phyloP scores from a whole-genome alignment of 2,113 vertebrate species.

The Cricetomys ansorgei region DNA sequence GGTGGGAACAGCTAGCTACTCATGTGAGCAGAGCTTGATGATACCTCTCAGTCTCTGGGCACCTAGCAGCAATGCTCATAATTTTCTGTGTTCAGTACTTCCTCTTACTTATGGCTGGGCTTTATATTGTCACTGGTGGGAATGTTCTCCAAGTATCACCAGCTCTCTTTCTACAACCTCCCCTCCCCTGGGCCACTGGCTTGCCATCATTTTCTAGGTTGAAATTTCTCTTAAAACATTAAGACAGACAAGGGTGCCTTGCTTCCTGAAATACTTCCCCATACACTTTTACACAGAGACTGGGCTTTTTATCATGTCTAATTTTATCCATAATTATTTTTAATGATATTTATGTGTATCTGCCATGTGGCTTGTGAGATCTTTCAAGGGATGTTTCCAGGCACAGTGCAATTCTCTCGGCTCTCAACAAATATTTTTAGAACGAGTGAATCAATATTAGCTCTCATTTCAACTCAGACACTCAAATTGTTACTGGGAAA shows the following conservation, averaged over 20 bases:
- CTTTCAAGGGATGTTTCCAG: constrained; percentile 27
- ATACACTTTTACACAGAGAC: background rate
- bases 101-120: background rate
- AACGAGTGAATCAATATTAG: constrained; percentile 58
- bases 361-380: background rate
- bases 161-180: background rate
- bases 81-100: background rate
- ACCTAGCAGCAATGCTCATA: background rate
- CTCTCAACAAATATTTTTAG: constrained; percentile 51
- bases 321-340: constrained; percentile 11
- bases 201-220: background rate
- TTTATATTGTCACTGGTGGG: background rate
- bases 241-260: background rate
- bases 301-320: background rate
- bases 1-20: background rate
- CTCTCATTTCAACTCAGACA: constrained; percentile 47
- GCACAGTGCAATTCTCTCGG: constrained; percentile 29
- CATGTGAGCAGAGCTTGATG: background rate
- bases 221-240: background rate
- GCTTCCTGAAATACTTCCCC: background rate
- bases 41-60: background rate
- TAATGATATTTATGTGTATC: constrained; percentile 38
- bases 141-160: background rate
- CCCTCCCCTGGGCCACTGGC: background rate
- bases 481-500: constrained; percentile 17